Base-by-base conservation (phyloP, 2,113 vertebrate species). In the Sceloporus undulatus region DNA sequence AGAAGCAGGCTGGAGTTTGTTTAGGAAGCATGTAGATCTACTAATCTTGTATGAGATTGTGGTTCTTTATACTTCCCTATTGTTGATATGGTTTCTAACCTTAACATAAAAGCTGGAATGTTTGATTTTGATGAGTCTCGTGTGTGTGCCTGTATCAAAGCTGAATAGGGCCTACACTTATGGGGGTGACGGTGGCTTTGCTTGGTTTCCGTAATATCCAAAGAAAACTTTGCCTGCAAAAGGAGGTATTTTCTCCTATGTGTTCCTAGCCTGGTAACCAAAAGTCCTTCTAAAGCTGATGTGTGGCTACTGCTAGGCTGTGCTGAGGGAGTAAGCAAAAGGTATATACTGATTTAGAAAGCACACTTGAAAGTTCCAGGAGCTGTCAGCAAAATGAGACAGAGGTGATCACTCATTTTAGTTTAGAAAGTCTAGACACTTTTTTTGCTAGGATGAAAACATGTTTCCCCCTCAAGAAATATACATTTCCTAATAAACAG, bases 321-420 rank as follows among this genome's bases (percentile, higher is more conserved):
- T 94, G 90, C 89, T 92, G 84, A 68, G 91, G 79, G 92, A 92
- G 88, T 65, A 78, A 95, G 93, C 88, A 93, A 95, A 90, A 77
- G 87, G 91, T 80, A 71, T 84, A 91, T 2, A 85, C 85, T 85
- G 82, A 90, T 92, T 93, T 92, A 93, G 84, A 91, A 90, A 94
- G 91, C 93, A 95, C 94, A 94, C 91, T 90, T 93, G n/a, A 40
- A 92, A 91, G 74, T 86, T 92, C 54, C 54, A 88, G 88, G 48
- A 59, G 79, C 91, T 94, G 84, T 29, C 90, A 92, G 84, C 79
- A 79, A 70, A 93, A 88, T 86, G 90, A 66, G 23, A 79, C 80
- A 78, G 65, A 88, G 82, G 85, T 91, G 74, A 87, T 86, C 62
- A 1, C 83, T 91, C 62, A 76, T 78, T 93, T 81, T 56, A 85